These are phyloP conservation scores for Neria commutata DNA, from an alignment of 2,888 invertebrate species.

Conservation along the genomic window DNA sequence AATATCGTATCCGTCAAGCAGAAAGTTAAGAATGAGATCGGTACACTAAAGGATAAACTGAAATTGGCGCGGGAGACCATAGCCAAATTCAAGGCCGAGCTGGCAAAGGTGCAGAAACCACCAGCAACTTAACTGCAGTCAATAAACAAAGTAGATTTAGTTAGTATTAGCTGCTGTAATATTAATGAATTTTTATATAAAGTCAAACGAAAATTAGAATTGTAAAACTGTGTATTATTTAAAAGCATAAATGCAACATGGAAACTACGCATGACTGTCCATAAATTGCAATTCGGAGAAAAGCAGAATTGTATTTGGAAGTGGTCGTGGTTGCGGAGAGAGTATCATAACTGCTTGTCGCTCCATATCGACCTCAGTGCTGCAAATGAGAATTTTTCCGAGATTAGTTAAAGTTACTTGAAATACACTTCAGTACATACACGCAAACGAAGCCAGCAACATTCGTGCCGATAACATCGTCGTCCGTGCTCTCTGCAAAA, in stretches of 20 bases:
- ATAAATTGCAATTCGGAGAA: constrained; percentile 93
- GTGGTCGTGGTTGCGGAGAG: constrained; percentile 91
- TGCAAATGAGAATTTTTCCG: constrained; percentile 60
- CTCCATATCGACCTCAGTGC: constrained; percentile 89
- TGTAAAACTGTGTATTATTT: too few relatives aligned
- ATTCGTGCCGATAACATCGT: constrained; percentile 86
- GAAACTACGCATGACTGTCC: constrained; percentile 73
- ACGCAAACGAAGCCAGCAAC: constrained; percentile 91
- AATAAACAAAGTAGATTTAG: too few relatives aligned
- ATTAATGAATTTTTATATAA: too few relatives aligned
- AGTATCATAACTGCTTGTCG: constrained; percentile 86
- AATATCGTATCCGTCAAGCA: constrained; percentile 79
- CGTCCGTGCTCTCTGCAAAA: constrained; percentile 81
- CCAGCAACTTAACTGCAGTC: neutral
- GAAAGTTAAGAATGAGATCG: constrained; percentile 82
- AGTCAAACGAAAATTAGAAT: too few relatives aligned
- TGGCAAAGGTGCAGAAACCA: constrained; percentile 62
- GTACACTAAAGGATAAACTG: constrained; percentile 82
- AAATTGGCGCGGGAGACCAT: constrained; percentile 87
- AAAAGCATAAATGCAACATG: neutral
- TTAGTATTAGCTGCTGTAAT: too few relatives aligned
- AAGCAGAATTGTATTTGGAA: constrained; percentile 85
- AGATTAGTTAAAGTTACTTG: neutral
- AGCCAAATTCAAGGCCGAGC: constrained; percentile 79
- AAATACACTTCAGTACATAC: constrained; percentile 74